Evolutionary conservation across 2,113 vertebrate genomes (phyloP).

Genomic region (Falcunculus frontatus): DNA sequence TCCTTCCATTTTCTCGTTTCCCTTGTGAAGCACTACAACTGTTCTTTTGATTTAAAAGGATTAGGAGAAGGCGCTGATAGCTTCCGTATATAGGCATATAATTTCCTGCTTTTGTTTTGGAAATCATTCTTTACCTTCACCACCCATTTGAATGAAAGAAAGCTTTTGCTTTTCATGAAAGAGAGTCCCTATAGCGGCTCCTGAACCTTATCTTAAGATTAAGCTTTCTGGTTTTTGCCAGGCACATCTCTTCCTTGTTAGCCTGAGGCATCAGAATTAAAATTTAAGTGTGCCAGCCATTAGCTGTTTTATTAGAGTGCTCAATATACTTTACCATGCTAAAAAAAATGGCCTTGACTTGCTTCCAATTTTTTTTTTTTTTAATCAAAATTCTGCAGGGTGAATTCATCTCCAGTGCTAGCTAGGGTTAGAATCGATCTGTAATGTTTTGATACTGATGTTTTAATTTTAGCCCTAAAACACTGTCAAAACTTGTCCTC

Average conservation of each 20-base stretch:
- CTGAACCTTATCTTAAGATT: not conserved
- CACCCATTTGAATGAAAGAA: not conserved
- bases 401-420: not conserved
- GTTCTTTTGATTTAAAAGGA: not conserved
- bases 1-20: not conserved
- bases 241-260: not conserved
- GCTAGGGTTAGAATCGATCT: not conserved
- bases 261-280: rapidly evolving
- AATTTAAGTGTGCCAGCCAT: not conserved
- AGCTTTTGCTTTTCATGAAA: not conserved
- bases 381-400: not conserved
- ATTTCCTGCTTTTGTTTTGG: not conserved
- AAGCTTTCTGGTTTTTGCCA: not conserved
- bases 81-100: rapidly evolving
- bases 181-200: not conserved
- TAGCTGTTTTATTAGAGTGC: not conserved
- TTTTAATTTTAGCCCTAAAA: not conserved
- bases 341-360: not conserved
- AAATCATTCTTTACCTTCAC: not conserved
- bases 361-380: not conserved
- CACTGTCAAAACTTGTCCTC: not conserved
- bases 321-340: not conserved
- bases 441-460: not conserved
- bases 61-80: not conserved
- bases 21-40: not conserved